Evolutionary conservation across 2,797 vertebrate genomes (phyloP).

Genomic region (Chelon auratus): DNA sequence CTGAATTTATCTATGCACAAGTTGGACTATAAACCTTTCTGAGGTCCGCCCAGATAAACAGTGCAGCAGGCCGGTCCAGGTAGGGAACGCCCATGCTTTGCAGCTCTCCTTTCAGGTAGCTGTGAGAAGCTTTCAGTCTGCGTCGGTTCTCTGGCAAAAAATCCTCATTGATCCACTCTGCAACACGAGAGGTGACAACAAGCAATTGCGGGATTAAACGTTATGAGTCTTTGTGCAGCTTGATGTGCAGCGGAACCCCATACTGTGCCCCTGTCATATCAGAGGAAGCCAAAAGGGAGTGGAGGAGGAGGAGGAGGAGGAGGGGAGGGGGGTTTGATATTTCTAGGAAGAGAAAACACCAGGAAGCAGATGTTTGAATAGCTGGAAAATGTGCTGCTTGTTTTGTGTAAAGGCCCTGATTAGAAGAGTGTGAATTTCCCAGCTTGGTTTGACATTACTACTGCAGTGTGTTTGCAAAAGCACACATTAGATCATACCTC

Average conservation of each 20-base stretch:
- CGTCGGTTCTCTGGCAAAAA: conserved; percentile 90
- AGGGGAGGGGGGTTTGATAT: neutral
- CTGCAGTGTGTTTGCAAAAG: conserved; percentile 1
- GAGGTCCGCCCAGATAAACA: conserved; percentile 95
- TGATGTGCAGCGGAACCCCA: neutral
- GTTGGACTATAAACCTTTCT: conserved; percentile 86
- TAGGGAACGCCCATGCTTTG: conserved; percentile 87
- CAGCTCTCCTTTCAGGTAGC: conserved; percentile 88
- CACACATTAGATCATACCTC: conserved; percentile 79
- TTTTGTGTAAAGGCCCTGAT: neutral
- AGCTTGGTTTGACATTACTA: neutral
- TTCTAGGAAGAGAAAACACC: neutral
- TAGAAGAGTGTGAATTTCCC: neutral
- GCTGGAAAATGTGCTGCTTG: neutral
- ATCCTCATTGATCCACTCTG: conserved; percentile 93
- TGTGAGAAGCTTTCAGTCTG: conserved; percentile 89
- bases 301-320: neutral
- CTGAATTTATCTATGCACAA: neutral
- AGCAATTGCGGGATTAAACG: conserved; percentile 19
- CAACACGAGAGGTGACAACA: conserved; percentile 27
- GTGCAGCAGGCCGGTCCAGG: conserved; percentile 87
- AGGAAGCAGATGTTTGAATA: conserved; percentile 13
- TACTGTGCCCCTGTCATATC: conserved; percentile 21
- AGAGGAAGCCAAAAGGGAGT: neutral
- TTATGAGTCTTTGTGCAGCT: conserved; percentile 17